A percentile compares a stretch with the other conserved stretches of the same genome.
phyloP scores from a whole-genome alignment of 2,113 vertebrate genomes.

The Thinocorus orbignyianus region DNA sequence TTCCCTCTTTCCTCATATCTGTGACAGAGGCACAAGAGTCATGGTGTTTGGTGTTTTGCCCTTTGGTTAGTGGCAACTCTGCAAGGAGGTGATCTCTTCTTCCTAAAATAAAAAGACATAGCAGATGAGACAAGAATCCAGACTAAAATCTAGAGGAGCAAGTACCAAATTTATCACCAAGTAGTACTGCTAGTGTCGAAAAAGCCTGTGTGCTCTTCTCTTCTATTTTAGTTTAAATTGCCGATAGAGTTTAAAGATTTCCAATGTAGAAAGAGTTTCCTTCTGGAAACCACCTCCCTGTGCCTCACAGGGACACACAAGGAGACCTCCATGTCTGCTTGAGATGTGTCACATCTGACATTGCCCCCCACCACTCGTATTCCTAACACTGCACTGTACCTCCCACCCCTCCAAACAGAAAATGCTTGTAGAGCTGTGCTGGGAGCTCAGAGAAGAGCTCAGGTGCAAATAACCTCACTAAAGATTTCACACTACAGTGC shows the following conservation, averaged over 20 bases:
- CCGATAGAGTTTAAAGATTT: background rate
- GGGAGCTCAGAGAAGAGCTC: background rate
- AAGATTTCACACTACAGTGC: background rate
- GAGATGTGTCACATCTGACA: background rate
- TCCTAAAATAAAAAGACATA: background rate
- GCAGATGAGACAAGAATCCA: background rate
- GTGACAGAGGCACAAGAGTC: background rate
- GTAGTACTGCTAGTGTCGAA: background rate
- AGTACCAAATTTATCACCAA: background rate
- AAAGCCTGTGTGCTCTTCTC: background rate
- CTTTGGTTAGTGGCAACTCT: background rate
- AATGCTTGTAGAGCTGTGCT: background rate
- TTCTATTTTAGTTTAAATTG: background rate
- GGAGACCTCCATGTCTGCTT: fast-evolving
- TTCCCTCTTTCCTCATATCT: background rate
- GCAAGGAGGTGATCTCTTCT: background rate
- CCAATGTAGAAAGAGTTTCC: background rate
- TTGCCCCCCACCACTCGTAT: fast-evolving
- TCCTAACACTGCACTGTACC: background rate
- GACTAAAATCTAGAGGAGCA: background rate
- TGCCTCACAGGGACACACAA: background rate
- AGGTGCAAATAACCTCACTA: background rate
- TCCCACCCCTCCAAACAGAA: background rate
- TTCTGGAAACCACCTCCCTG: background rate
- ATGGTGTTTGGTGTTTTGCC: background rate